Evolutionary conservation across 2,113 vertebrate species (phyloP), one percentile per base, ranked within the genome.

Genomic region (Syngnathoides biaculeatus): DNA sequence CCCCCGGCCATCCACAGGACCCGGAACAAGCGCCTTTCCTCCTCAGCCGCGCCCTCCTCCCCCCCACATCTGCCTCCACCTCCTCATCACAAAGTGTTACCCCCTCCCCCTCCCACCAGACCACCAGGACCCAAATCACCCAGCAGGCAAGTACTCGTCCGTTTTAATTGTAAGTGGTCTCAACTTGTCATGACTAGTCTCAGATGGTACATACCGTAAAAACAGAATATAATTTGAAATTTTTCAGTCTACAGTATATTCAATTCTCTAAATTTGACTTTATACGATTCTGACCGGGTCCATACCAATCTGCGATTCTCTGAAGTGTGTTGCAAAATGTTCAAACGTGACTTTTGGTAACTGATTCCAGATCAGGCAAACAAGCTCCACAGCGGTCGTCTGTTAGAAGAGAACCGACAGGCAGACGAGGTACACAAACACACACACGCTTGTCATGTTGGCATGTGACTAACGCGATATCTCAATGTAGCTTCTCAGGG

Each of bases 321-420:
- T 43, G 42, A 43, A 43, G 42, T 43, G 42, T 11, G 11, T 43
- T 43, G 2, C 8, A 43, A 43, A 15, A 14, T 43, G 42, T 43
- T 43, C 4, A 13, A 43, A 43, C 12, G 59, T n/a, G 59, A n/a
- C 5, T 13, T n/a, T 15, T 64, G 24, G 68, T 50, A n/a, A 72
- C 10, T 66, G 64, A 40, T 84, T 80, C 67, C 79, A 96, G 94
- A 79, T 62, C 81, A 26, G 90, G 87, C 67, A 93, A 82, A 64
- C 68, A 65, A 0, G 83, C 87, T 68, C 91, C 86, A 69, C 92
- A 91, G 80, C 87, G 91, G 74, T 84, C 87, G 8, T 38, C 83
- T 0, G 81, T 82, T 75, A 91, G 88, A 77, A 80, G 85, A 15
- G 88, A 82, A 38, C 83, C 89, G 6, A 56, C 79, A n/a, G 84